Percentiles rank a stretch among this genome's conserved stretches.
phyloP scores from a whole-genome alignment of 1,140 invertebrate genomes.

The Sinella curviseta region DNA sequence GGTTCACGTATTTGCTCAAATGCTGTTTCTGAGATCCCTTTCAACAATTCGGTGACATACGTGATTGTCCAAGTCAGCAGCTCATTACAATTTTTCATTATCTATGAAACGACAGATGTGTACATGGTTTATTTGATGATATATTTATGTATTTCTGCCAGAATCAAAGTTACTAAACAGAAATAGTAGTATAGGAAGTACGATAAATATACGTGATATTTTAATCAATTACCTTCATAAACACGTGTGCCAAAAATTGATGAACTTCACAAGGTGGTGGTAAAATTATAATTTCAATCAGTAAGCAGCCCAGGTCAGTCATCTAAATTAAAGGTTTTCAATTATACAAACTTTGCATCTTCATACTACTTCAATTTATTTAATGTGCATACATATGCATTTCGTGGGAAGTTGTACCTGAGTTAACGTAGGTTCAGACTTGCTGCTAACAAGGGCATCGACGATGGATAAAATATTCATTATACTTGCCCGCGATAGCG shows the following conservation, averaged over 20 bases:
- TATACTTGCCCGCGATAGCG: not conserved
- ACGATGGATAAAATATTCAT: not conserved
- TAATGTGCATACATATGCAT: not conserved
- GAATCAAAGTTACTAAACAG: too few relatives aligned
- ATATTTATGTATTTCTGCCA: too few relatives aligned
- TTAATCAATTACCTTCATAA: slow-evolving; percentile 19
- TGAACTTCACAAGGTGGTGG: slow-evolving; percentile 12
- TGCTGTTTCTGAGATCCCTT: slow-evolving; percentile 3
- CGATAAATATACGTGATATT: not conserved
- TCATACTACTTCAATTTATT: not conserved
- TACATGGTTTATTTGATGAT: too few relatives aligned
- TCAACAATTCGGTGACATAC: slow-evolving; percentile 17
- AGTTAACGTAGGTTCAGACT: not conserved
- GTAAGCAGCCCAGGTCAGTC: not conserved
- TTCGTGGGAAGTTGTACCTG: too few relatives aligned
- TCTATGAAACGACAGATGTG: not conserved
- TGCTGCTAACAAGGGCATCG: slow-evolving; percentile 7
- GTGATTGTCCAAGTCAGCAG: slow-evolving; percentile 20
- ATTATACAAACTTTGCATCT: not conserved
- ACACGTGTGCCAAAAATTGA: not conserved
- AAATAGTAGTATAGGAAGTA: not conserved
- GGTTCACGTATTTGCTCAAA: not conserved
- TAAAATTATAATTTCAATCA: slow-evolving; percentile 10
- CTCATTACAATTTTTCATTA: slow-evolving; percentile 14
- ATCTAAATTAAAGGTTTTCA: slow-evolving; percentile 9